These are phyloP conservation scores for Leptestheria dahalacensis DNA, from an alignment of 1,140 invertebrate species.

Conservation along the genomic window DNA sequence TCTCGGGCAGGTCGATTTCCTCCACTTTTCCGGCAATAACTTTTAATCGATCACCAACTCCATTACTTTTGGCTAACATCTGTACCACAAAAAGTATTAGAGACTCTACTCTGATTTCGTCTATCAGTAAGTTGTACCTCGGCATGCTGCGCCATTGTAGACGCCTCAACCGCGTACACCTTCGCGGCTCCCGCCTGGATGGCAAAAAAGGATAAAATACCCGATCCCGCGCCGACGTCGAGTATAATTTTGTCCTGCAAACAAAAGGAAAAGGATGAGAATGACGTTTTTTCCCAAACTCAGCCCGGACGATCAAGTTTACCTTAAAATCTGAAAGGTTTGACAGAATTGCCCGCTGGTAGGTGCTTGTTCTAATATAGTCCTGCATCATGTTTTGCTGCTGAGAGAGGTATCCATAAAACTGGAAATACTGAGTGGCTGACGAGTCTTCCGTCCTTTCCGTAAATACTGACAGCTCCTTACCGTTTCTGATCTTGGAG, in stretches of 20 bases:
- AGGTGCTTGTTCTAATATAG: constrained; percentile 94
- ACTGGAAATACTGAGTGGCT: constrained; percentile 92
- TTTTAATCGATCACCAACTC: constrained; percentile 65
- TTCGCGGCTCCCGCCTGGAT: constrained; percentile 90
- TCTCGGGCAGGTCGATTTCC: constrained; percentile 88
- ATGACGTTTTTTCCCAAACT: too few species aligned
- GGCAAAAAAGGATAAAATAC: constrained; percentile 97
- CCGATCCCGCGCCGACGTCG: constrained; percentile 93
- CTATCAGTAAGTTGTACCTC: constrained; percentile 39
- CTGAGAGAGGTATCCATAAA: constrained; percentile 96
- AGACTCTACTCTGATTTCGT: background rate
- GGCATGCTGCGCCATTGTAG: constrained; percentile 94
- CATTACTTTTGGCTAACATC: constrained; percentile 77
- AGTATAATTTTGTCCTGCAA: constrained; percentile 67
- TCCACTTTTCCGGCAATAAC: constrained; percentile 97
- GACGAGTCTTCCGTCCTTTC: constrained; percentile 92
- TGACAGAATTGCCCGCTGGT: constrained; percentile 88
- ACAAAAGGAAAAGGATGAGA: too few species aligned
- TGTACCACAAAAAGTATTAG: constrained; percentile 25
- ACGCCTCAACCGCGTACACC: constrained; percentile 97
- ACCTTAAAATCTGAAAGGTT: constrained; percentile 81
- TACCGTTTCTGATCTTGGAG: constrained; percentile 57
- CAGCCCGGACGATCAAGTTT: background rate
- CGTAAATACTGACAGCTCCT: constrained; percentile 75
- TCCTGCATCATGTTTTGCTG: constrained; percentile 99